Evolutionary conservation across 2,113 vertebrate species (phyloP), one percentile per base, ranked within the genome.

Genomic region (Myotis davidii): DNA sequence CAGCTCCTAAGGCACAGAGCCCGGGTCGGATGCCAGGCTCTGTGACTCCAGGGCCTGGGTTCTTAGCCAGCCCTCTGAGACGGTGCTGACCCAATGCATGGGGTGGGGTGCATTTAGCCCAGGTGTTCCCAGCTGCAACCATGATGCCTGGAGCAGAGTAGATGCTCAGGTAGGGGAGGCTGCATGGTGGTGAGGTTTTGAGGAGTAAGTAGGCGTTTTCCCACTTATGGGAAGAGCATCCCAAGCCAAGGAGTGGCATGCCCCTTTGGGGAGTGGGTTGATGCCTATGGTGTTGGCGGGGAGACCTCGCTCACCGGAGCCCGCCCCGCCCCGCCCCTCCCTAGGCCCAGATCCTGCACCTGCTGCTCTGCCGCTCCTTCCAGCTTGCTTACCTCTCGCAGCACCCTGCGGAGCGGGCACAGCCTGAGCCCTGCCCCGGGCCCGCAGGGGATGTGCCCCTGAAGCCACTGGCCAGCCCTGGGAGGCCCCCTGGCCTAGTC

Each of bases 351-450:
- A 98, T 99, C 93, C 97, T 99, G 98, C 99, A 99, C 96, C 98
- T 99, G 97, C 97, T 99, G 96, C 98, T 99, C 65, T 99, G 99
- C 98, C 99, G 99, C 87, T 99, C 99, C 97, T 99, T 99, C 98
- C 99, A 99, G 98, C 98, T 99, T 9, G 98, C 96, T 18, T 99
- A 99, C 97, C 97, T 99, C 59, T 95, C 98, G 93, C 98, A 98
- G 17, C 99, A 99, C 89, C 99, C 99, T 0, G 99, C 99, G 73
- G 96, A 98, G 42, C 99, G 99, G 48, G 98, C 95, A 2, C 97
- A 95, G 12, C 72, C 94, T 0, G 81, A 93, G 96, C 95, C 56
- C 93, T 88, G 61, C 61, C 34, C 6, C 1, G 73, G 65, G 0
- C n/a, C 87, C 21, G 21, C n/a, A 12, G 96, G 61, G 61, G 94